phyloP scores from a whole-genome alignment of 2,113 vertebrate species.

The Dasyprocta punctata region DNA sequence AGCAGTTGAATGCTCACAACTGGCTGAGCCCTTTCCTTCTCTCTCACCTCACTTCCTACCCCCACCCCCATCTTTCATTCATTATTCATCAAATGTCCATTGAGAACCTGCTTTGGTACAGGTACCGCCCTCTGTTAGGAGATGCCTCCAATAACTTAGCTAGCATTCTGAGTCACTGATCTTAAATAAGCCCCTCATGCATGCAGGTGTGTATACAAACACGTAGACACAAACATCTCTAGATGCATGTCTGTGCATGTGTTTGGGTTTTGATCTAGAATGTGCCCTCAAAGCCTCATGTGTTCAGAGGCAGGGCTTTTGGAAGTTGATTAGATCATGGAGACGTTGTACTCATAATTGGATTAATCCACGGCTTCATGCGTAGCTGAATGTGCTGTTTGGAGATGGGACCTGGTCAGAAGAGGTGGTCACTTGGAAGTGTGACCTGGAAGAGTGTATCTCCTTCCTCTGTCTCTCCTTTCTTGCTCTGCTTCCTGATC shows the following conservation, averaged over 20 bases:
- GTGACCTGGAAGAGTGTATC: neutral
- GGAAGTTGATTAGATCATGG: neutral
- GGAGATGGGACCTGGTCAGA: neutral
- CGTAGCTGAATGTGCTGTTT: neutral
- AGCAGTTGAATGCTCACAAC: neutral
- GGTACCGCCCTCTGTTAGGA: neutral
- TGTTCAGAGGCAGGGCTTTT: neutral
- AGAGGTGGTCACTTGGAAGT: neutral
- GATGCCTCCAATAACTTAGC: neutral
- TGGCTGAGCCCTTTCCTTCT: neutral
- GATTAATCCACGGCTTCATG: neutral
- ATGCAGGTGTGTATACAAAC: too few relatives aligned
- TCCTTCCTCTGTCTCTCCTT: neutral
- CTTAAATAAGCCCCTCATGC: neutral
- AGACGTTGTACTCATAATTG: neutral
- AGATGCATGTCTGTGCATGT: rapidly evolving
- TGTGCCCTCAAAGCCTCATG: neutral
- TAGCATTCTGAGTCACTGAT: neutral
- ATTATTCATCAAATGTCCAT: neutral
- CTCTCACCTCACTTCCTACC: neutral
- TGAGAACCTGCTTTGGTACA: neutral
- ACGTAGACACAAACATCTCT: neutral
- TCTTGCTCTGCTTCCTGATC: neutral
- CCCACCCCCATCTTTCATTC: neutral
- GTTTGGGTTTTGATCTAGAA: neutral